Evolutionary conservation across 2,797 vertebrate species (phyloP).

Genomic region (Chrosomus eos): DNA sequence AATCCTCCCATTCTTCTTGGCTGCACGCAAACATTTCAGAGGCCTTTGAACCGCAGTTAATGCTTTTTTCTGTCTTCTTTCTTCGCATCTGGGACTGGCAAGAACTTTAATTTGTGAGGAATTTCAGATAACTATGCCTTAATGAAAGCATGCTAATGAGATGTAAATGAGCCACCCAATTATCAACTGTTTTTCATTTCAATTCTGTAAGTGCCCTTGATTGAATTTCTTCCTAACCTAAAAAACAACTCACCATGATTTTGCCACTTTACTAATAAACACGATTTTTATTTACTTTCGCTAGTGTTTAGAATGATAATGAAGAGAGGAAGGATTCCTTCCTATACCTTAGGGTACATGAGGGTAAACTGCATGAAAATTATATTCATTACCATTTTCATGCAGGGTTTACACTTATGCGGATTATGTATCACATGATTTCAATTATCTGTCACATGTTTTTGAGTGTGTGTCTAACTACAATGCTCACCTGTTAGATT

Average conservation of each 20-base stretch:
- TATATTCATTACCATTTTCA: too few species aligned
- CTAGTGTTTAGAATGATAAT: neutral
- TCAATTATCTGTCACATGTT: too few species aligned
- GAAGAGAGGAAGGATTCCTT: neutral
- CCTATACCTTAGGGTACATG: neutral
- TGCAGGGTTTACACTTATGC: too few species aligned
- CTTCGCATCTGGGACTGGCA: neutral
- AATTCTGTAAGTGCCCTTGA: conserved; percentile 21
- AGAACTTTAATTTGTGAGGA: conserved; percentile 18
- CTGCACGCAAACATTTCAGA: neutral
- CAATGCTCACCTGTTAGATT: too few species aligned
- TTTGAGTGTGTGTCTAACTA: too few species aligned
- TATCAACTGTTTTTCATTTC: conserved; percentile 22
- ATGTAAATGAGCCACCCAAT: conserved; percentile 33
- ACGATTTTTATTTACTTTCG: neutral
- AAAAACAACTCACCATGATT: conserved; percentile 20
- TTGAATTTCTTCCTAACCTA: conserved; percentile 12
- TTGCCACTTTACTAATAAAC: conserved; percentile 13
- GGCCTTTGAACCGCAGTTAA: neutral
- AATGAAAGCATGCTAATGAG: conserved; percentile 18
- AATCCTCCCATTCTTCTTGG: conserved; percentile 1
- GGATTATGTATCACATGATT: too few species aligned
- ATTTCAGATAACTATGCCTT: conserved; percentile 18
- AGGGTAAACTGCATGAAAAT: too few species aligned
- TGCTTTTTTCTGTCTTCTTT: neutral